phyloP scores from a whole-genome alignment of 2,113 vertebrate genomes.

The Balaeniceps rex region DNA sequence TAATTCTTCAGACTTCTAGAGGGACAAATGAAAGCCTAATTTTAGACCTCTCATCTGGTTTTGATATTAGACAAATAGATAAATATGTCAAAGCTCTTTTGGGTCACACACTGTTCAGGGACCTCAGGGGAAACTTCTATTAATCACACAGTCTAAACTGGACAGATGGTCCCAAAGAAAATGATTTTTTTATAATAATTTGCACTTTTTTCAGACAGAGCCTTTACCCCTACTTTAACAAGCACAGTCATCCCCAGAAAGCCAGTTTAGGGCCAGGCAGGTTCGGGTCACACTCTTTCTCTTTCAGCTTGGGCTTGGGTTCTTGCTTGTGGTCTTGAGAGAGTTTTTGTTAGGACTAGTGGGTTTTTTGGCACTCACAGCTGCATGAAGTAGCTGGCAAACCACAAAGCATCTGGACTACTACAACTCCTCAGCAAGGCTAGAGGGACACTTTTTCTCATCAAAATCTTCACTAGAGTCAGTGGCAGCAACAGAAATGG shows the following conservation, averaged over 20 bases:
- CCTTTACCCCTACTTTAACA: background rate
- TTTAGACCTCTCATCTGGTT: conserved; percentile 28
- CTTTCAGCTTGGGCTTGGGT: background rate
- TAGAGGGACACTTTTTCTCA: background rate
- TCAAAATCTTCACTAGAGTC: background rate
- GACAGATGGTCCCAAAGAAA: background rate
- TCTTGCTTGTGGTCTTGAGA: background rate
- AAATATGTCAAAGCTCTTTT: conserved; percentile 22
- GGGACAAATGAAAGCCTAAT: conserved; percentile 44
- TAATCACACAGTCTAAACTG: background rate
- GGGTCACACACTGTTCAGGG: background rate
- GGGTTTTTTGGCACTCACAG: background rate
- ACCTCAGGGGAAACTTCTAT: background rate
- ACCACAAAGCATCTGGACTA: background rate
- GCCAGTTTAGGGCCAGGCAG: background rate
- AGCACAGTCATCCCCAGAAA: background rate
- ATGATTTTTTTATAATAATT: background rate
- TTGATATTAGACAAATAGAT: conserved; percentile 22
- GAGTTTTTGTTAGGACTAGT: background rate
- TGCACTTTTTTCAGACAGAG: background rate
- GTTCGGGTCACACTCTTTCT: background rate
- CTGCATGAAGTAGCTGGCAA: background rate
- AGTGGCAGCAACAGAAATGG: background rate
- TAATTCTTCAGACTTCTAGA: conserved; percentile 46
- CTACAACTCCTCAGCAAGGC: background rate